phyloP scores from a whole-genome alignment of 2,888 invertebrate species.

The Cataglyphis cursor region DNA sequence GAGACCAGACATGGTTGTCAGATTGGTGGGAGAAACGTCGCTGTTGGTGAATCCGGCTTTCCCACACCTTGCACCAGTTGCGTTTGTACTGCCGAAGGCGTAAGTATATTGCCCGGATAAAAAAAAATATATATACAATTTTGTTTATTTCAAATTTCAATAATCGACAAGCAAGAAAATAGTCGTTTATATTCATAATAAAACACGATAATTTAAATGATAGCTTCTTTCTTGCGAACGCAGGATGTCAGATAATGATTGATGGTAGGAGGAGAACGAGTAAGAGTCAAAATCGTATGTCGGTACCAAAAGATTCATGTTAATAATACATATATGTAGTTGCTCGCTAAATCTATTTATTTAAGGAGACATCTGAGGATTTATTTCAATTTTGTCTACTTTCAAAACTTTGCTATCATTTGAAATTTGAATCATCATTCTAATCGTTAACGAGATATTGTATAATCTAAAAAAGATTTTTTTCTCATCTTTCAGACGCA shows the following conservation, averaged over 20 bases:
- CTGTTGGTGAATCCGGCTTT: slow-evolving; percentile 94
- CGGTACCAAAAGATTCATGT: not conserved
- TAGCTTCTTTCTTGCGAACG: not conserved
- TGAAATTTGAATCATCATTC: not conserved
- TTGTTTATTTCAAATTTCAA: not conserved
- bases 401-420: not conserved
- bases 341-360: not conserved
- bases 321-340: not conserved
- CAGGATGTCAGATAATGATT: not conserved
- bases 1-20: slow-evolving; percentile 94
- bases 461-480: not conserved
- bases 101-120: slow-evolving; percentile 87
- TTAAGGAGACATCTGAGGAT: not conserved
- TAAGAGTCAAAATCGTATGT: not conserved
- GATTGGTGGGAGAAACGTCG: slow-evolving; percentile 93
- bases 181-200: not conserved
- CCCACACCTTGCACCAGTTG: slow-evolving; percentile 97
- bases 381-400: not conserved
- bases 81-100: slow-evolving; percentile 94
- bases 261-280: not conserved
- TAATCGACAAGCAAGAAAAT: not conserved
- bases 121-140: not conserved
- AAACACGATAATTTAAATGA: not conserved
- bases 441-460: not conserved
- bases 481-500: slow-evolving; percentile 90